phyloP scores from a whole-genome alignment of 2,888 invertebrate genomes.

The Euzetes globulus region DNA sequence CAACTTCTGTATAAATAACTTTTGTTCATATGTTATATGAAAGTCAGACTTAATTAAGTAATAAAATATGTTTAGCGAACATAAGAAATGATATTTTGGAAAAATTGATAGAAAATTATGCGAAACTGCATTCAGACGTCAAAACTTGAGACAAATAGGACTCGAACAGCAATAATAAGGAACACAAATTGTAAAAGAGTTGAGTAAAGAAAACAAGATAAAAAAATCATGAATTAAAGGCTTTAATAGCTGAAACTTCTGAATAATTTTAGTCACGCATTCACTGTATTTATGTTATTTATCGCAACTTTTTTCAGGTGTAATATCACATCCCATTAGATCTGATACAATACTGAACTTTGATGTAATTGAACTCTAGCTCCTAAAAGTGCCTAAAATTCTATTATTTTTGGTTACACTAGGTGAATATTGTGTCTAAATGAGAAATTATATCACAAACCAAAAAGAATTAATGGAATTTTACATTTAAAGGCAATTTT shows the following conservation, averaged over 20 bases:
- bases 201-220: background rate
- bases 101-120: background rate
- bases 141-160: background rate
- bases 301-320: slow-evolving; percentile 10
- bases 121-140: background rate
- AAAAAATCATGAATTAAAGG: background rate
- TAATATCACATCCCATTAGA: background rate
- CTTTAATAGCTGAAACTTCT: background rate
- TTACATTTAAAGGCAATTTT: background rate
- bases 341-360: background rate
- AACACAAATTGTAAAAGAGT: background rate
- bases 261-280: slow-evolving; percentile 22
- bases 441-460: too few species aligned
- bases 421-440: too few species aligned
- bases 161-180: background rate
- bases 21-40: background rate
- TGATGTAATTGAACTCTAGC: background rate
- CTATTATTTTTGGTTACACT: too few species aligned
- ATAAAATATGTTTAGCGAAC: background rate
- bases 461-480: too few species aligned
- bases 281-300: background rate
- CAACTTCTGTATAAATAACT: background rate
- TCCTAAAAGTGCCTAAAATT: background rate
- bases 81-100: background rate
- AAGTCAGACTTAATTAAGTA: slow-evolving; percentile 7